A percentile compares a stretch with the other conserved stretches of the same genome.
Evolutionary conservation across 1,140 invertebrate species (phyloP).

Genomic region (Trissolcus basalis): DNA sequence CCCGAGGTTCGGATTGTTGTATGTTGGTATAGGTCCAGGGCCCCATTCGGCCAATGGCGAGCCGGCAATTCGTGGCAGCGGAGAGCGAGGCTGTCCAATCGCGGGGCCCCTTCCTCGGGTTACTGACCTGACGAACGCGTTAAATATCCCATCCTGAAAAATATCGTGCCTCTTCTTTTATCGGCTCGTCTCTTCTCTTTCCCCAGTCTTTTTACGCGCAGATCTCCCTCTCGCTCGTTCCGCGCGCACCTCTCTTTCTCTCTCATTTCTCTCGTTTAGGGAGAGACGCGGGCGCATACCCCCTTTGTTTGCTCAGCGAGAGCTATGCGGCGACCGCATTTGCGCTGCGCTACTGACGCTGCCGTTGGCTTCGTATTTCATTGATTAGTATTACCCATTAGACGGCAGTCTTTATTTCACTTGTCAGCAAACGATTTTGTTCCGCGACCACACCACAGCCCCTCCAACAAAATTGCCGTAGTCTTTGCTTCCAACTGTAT

Average conservation of each 20-base stretch:
- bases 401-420: conserved; percentile 71
- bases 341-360: conserved; percentile 55
- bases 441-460: conserved; percentile 31
- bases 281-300: conserved; percentile 64
- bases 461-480: background rate
- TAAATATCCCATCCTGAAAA: conserved; percentile 77
- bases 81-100: conserved; percentile 69
- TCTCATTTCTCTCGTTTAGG: conserved; percentile 50
- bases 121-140: conserved; percentile 75
- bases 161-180: conserved; percentile 69
- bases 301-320: conserved; percentile 71
- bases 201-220: conserved; percentile 43
- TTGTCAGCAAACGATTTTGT: conserved; percentile 52
- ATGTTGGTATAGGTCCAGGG: conserved; percentile 76
- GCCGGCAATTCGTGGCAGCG: conserved; percentile 72
- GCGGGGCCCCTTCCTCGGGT: conserved; percentile 69
- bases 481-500: conserved; percentile 22
- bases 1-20: conserved; percentile 58
- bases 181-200: conserved; percentile 23
- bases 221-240: conserved; percentile 38
- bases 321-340: conserved; percentile 59
- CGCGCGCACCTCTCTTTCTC: conserved; percentile 34
- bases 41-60: conserved; percentile 73
- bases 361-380: conserved; percentile 71
- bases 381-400: conserved; percentile 76